Conservation (phyloP, 2,797 vertebrate genomes). For the Acrocephalus scirpaceus region DNA sequence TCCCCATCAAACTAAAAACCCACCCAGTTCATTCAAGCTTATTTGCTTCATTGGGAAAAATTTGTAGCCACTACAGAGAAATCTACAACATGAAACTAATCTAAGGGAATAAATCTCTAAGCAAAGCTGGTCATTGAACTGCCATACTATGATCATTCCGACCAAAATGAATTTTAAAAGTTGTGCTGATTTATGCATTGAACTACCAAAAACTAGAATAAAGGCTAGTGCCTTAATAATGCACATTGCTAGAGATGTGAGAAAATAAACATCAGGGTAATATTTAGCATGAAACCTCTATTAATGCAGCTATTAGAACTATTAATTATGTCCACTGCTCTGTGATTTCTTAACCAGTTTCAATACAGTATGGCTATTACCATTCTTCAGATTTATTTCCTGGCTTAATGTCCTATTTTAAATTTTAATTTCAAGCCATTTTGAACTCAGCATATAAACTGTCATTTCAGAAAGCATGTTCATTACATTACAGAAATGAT, state of each 20-base stretch:
- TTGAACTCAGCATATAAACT: conserved; percentile 2
- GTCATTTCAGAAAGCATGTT: neutral
- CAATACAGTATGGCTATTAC: neutral
- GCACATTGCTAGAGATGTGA: neutral
- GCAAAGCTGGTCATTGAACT: neutral
- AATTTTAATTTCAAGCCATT: conserved; percentile 56
- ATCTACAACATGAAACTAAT: neutral
- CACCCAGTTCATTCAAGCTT: neutral
- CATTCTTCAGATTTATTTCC: conserved; percentile 42
- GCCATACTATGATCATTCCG: neutral
- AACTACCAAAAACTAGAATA: neutral
- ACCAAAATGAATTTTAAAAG: neutral
- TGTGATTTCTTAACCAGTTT: conserved; percentile 12
- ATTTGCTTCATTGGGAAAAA: neutral
- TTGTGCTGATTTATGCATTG: neutral
- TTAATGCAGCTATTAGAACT: conserved; percentile 13
- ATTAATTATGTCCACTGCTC: conserved; percentile 12
- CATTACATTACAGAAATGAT: neutral
- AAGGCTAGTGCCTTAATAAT: neutral
- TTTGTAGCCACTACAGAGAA: neutral
- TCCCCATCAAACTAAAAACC: neutral
- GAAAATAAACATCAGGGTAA: neutral
- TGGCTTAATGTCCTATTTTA: conserved; percentile 24
- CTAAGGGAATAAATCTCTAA: neutral
- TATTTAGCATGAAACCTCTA: neutral